Evolutionary conservation across 2,797 vertebrate species (phyloP).

Genomic region (Ambastaia sidthimunki): DNA sequence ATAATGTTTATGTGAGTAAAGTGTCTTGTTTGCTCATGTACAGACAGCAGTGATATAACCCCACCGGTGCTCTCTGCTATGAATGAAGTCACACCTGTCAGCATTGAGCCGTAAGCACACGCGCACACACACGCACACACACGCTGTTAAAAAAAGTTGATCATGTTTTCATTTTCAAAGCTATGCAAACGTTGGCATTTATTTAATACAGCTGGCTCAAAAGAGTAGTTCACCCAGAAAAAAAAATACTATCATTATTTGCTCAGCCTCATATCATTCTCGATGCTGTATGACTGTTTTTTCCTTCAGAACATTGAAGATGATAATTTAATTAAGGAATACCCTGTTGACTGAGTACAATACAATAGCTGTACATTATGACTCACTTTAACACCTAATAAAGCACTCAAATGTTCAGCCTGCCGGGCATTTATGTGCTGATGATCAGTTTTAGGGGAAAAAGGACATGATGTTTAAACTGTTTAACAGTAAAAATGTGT

Average conservation of each 20-base stretch:
- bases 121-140: slow-evolving; percentile 1
- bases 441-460: not conserved
- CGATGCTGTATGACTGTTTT: not conserved
- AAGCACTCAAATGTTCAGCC: not conserved
- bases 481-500: not conserved
- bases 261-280: not conserved
- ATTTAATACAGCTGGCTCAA: not conserved
- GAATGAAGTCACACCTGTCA: slow-evolving; percentile 93
- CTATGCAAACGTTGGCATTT: not conserved
- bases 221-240: not conserved
- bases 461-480: not conserved
- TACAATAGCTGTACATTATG: not conserved
- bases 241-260: not conserved
- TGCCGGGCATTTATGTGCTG: not conserved
- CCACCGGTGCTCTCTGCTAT: slow-evolving; percentile 91
- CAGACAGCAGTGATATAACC: slow-evolving; percentile 94
- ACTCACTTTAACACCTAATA: not conserved
- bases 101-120: slow-evolving; percentile 96
- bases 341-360: not conserved
- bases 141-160: not conserved
- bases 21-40: slow-evolving; percentile 47
- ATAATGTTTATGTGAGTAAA: not conserved
- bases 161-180: no score
- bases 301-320: not conserved
- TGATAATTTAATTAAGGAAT: not conserved